Evolutionary conservation across 2,888 invertebrate genomes (phyloP).

Genomic region (Troides helena): DNA sequence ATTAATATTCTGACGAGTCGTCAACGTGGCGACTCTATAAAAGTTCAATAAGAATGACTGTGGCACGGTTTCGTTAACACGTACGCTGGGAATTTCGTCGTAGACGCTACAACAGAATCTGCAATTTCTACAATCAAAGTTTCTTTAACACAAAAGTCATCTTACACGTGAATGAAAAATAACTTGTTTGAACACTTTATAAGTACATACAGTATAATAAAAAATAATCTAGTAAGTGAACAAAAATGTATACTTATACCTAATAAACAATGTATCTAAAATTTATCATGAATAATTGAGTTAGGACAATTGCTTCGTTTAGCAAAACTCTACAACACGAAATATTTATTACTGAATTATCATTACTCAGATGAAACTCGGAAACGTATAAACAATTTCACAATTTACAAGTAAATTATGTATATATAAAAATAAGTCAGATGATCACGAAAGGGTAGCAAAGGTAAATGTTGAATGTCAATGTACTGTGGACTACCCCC

Average conservation of each 20-base stretch:
- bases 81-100: not conserved
- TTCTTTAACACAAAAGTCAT: not conserved
- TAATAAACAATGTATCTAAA: not conserved
- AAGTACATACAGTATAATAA: too few relatives aligned
- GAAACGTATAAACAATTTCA: slow-evolving; percentile 15
- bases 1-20: slow-evolving; percentile 75
- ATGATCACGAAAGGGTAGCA: slow-evolving; percentile 24
- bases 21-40: slow-evolving; percentile 61
- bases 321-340: not conserved
- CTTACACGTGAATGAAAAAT: not conserved
- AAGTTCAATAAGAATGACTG: slow-evolving; percentile 59
- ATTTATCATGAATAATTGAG: not conserved
- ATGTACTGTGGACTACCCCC: slow-evolving; percentile 11
- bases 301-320: not conserved
- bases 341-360: slow-evolving; percentile 4
- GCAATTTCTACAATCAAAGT: not conserved
- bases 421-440: slow-evolving; percentile 13
- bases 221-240: not conserved
- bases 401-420: slow-evolving; percentile 9
- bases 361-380: slow-evolving; percentile 11
- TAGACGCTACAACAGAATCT: not conserved
- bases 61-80: slow-evolving; percentile 10
- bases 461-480: slow-evolving; percentile 22
- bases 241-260: not conserved
- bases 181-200: not conserved